These are phyloP conservation scores for Hypocryptadius cinnamomeus DNA, from an alignment of 2,113 vertebrate species.

Conservation along the genomic window DNA sequence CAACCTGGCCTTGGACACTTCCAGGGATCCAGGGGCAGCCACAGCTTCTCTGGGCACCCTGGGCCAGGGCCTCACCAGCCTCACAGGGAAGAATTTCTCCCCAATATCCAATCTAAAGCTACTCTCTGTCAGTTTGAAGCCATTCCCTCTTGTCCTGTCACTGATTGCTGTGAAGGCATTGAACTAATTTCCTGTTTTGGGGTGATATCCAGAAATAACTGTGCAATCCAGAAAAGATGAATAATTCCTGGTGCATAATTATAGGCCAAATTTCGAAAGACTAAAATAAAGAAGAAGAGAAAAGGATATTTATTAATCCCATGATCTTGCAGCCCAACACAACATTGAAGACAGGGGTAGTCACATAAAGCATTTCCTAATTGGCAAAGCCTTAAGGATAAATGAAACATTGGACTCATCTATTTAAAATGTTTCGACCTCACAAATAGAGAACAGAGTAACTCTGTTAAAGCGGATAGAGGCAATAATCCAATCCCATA, in stretches of 20 bases:
- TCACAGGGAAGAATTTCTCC: background rate
- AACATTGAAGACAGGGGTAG: background rate
- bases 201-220: background rate
- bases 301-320: background rate
- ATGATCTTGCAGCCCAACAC: background rate
- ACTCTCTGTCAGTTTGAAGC: background rate
- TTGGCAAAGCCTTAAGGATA: background rate
- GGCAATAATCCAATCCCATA: slow-evolving; percentile 76
- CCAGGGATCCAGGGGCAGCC: background rate
- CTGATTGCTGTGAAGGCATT: background rate
- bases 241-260: background rate
- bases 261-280: background rate
- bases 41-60: background rate
- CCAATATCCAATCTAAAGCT: background rate
- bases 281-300: background rate
- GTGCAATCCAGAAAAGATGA: background rate
- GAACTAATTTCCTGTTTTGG: background rate
- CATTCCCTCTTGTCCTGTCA: background rate
- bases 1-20: rapidly evolving
- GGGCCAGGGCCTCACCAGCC: background rate
- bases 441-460: background rate
- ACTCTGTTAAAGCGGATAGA: slow-evolving; percentile 59
- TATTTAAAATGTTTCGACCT: slow-evolving; percentile 17
- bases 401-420: background rate
- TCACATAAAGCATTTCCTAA: background rate